Conservation (phyloP, 2,888 invertebrate genomes). For the Empis livida region DNA sequence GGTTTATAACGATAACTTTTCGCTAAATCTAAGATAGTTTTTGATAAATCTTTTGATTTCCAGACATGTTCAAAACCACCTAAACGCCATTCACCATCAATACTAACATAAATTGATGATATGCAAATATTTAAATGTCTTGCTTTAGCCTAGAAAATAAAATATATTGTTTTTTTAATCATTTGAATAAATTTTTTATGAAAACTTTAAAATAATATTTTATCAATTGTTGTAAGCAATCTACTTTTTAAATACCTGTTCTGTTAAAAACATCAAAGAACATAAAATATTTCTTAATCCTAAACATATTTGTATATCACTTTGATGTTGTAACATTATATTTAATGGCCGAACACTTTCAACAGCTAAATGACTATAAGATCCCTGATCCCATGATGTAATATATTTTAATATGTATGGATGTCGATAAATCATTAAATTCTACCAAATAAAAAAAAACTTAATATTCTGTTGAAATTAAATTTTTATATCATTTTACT, state of each 20-base stretch:
- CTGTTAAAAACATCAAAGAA: constrained; percentile 71
- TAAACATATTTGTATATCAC: constrained; percentile 68
- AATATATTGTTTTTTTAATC: background rate
- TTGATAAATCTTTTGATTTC: constrained; percentile 50
- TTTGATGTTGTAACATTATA: constrained; percentile 49
- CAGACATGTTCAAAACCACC: constrained; percentile 74
- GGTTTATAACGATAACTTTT: constrained; percentile 56
- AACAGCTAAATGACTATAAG: constrained; percentile 63
- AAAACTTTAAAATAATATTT: too few species aligned
- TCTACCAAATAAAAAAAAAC: constrained; percentile 40
- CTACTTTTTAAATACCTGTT: constrained; percentile 41
- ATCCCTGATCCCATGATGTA: constrained; percentile 64
- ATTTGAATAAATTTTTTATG: too few species aligned
- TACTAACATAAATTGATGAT: constrained; percentile 67
- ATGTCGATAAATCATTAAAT: constrained; percentile 73
- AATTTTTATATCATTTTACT: constrained; percentile 36
- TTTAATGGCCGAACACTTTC: constrained; percentile 69
- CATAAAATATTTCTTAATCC: constrained; percentile 70
- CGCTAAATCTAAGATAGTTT: constrained; percentile 52
- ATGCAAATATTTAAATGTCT: constrained; percentile 76
- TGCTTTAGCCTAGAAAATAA: constrained; percentile 45
- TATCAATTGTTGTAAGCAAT: too few species aligned
- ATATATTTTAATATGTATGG: constrained; percentile 75
- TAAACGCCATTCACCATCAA: constrained; percentile 77
- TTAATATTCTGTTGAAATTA: constrained; percentile 1